Percentiles rank a stretch among this genome's conserved stretches.
phyloP scores from a whole-genome alignment of 1,140 invertebrate species.

The Antheraea pernyi region DNA sequence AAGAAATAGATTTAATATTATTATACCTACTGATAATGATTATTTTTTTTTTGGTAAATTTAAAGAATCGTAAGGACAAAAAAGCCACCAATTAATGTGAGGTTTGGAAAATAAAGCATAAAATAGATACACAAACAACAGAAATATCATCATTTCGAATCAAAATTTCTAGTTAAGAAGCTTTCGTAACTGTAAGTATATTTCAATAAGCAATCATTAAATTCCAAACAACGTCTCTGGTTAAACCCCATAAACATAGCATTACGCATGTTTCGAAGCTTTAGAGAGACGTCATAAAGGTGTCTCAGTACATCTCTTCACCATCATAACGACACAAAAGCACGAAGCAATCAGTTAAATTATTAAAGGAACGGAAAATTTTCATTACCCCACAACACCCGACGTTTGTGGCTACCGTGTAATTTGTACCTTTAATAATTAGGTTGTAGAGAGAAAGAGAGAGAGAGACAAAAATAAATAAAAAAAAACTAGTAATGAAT shows the following conservation, averaged over 20 bases:
- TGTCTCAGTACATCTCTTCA: background rate
- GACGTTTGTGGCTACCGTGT: constrained; percentile 8
- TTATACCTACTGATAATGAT: no score
- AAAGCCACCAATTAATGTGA: no score
- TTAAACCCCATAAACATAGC: background rate
- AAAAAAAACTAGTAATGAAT: constrained; percentile 1
- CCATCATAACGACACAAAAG: constrained; percentile 11
- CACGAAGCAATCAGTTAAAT: constrained; percentile 14
- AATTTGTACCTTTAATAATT: constrained; percentile 16
- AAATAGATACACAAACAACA: no score
- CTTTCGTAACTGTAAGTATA: background rate
- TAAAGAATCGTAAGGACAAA: no score
- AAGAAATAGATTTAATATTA: no score
- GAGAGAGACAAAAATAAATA: no score
- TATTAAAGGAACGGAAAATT: constrained; percentile 9
- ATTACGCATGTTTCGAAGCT: background rate
- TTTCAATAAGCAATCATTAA: background rate
- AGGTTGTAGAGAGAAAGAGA: background rate
- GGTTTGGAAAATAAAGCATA: no score
- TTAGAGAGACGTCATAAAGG: background rate
- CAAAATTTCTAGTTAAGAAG: background rate
- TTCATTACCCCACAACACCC: constrained; percentile 8
- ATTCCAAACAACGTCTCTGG: background rate
- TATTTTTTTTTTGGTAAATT: no score
- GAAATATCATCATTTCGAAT: background rate